Evolutionary conservation across 2,888 invertebrate species (phyloP), one percentile per base, ranked within the genome.

Genomic region (Ephialtes manifestator): DNA sequence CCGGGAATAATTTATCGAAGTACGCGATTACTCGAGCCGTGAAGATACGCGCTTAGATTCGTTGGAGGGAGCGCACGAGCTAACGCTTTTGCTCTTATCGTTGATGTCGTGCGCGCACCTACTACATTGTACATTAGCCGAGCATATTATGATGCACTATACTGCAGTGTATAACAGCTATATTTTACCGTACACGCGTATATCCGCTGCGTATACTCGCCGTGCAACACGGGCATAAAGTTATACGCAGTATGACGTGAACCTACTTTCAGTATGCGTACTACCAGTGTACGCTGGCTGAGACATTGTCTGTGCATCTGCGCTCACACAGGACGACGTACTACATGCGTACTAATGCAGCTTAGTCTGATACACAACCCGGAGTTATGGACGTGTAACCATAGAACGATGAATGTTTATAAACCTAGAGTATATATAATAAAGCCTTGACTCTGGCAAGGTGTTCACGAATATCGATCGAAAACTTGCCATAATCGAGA

Each of bases 31-130:
- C 51, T 51, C 80, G 71, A 84, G 77, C 84, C 81, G 84, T 84
- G 84, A 84, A 81, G 84, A 84, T 84, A 81, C 81, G 76, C 76
- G 80, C 72, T 72, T 77, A 84, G 84, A 84, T 84, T 84, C 72
- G 80, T 76, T 60, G 46, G 20, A 51, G 71, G 80, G 65, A 58
- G 80, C 84, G 84, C 84, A 84, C 84, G 81, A 77, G 84, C 84
- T 76, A 60, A 81, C 76, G 81, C 81, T 81, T 77, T 81, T 77
- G 35, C 68, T 77, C 84, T 77, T 84, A 84, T 80, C 84, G 76
- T 65, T 28, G 20, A 67, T 72, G 71, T 65, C 71, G 53, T 72
- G 65, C 46, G 58, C 55, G 58, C 58, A 67, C 74, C n/a, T 75
- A 35, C 51, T 24, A n/a, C 31, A 28, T 24, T 5, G 71, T 55